Evolutionary conservation across 1,140 invertebrate species (phyloP).

Genomic region (Halesus radiatus): DNA sequence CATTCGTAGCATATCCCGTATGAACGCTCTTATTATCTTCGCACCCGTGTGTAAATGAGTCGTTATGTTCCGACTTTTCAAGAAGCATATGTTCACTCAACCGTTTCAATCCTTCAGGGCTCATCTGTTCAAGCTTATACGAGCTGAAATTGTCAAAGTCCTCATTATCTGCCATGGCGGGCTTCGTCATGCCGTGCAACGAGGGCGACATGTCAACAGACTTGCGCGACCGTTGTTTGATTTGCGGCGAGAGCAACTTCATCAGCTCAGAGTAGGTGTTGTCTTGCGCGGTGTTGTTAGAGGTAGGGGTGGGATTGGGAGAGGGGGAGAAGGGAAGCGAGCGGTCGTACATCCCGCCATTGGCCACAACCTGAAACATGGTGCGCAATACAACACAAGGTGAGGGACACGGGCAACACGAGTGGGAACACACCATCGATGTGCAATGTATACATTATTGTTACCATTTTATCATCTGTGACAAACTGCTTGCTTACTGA

Average conservation of each 20-base stretch:
- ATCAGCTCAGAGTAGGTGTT: slow-evolving; percentile 58
- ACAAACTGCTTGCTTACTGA: neutral
- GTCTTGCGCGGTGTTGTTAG: slow-evolving; percentile 60
- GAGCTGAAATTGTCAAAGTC: slow-evolving; percentile 55
- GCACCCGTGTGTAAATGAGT: neutral
- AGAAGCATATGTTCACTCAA: slow-evolving; percentile 25
- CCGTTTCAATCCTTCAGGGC: neutral
- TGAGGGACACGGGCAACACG: neutral
- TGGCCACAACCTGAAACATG: slow-evolving; percentile 71
- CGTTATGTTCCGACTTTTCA: slow-evolving; percentile 16
- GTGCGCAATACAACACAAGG: slow-evolving; percentile 31
- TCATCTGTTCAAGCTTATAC: slow-evolving; percentile 35
- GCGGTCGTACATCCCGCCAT: slow-evolving; percentile 71
- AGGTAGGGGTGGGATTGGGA: slow-evolving; percentile 61
- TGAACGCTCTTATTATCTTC: slow-evolving; percentile 8
- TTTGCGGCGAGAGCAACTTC: slow-evolving; percentile 27
- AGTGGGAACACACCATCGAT: neutral
- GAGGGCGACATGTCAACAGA: slow-evolving; percentile 45
- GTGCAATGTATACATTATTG: neutral
- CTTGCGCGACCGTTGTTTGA: neutral
- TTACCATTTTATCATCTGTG: neutral
- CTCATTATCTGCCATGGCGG: slow-evolving; percentile 50
- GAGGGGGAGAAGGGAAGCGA: slow-evolving; percentile 69
- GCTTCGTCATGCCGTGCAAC: slow-evolving; percentile 12
- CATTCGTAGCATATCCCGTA: neutral